Base-by-base conservation (phyloP, 2,888 invertebrate genomes). In the Itoplectis maculator region DNA sequence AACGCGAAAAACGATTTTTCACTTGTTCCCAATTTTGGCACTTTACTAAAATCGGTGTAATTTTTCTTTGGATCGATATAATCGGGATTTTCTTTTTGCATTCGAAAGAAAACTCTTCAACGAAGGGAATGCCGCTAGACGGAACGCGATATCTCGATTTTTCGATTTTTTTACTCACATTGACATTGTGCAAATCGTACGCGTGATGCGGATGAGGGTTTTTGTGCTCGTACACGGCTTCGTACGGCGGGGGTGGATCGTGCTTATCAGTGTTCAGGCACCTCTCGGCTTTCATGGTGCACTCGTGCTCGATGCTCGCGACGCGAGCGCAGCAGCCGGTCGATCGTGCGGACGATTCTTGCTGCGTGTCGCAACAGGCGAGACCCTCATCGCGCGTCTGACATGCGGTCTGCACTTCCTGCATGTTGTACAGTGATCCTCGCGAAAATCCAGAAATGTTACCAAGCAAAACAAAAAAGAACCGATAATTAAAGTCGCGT, bases 191-290 rank as follows among this genome's bases (percentile, higher is more conserved):
- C 3, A 18, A 51, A 20, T 51, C 15, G 15, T 20, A 18, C 5
- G 7, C 7, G 6, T 51, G 51, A 18, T 51, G 51, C 8, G 51
- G 51, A n/a, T n/a, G n/a, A 18, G 8, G 18, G 7, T 51, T 15
- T 51, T 51, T 51, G 9, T 18, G 15, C 5, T 51, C 51, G 51
- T 18, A 51, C 9, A 51, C 15, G 7, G 51, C 15, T 2, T 51
- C 51, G 51, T 51, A 51, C 7, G 51, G 20, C 15, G 51, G 51
- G 20, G 51, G 51, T 9, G 51, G 51, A 51, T 51, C 51, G 51
- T 51, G 18, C 1, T 5, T 8, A 18, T 51, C 15, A 5, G 6
- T 15, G 4, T 51, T 51, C 2, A 15, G 49, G 15, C 15, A 49
- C 0, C n/a, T 15, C 15, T 15, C 51, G 51, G n/a, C n/a, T n/a